These are phyloP conservation scores for Labeo calbasu DNA, from an alignment of 2,797 vertebrate genomes.

Conservation along the genomic window DNA sequence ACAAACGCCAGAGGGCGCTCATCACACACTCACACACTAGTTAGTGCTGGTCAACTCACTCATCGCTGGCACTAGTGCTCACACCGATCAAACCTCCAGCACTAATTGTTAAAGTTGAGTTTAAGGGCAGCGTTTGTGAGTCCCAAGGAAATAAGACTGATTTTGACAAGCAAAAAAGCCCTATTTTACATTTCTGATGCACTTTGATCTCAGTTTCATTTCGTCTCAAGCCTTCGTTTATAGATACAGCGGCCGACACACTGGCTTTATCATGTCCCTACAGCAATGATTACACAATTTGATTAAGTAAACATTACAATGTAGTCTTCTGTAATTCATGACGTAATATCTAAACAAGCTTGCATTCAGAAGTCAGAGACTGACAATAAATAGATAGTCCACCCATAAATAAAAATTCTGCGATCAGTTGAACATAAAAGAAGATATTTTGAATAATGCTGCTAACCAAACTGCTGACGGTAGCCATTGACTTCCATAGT, in stretches of 20 bases:
- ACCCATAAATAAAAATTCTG: too few species aligned
- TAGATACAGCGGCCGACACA: too few species aligned
- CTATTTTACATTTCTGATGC: too few species aligned
- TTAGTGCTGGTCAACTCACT: slow-evolving; percentile 4
- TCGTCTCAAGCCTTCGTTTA: too few species aligned
- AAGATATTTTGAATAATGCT: neutral
- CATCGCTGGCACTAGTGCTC: neutral
- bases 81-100: neutral
- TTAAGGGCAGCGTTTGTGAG: too few species aligned
- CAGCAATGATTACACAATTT: neutral
- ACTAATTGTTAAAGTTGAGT: neutral
- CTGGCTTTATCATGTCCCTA: too few species aligned
- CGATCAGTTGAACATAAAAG: too few species aligned
- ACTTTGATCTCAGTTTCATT: too few species aligned
- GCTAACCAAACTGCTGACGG: neutral
- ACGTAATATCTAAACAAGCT: neutral
- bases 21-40: neutral
- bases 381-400: neutral
- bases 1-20: slow-evolving; percentile 61
- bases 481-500: too few species aligned
- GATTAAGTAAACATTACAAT: neutral
- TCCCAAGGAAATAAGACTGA: too few species aligned
- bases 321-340: neutral
- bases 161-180: too few species aligned
- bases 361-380: neutral